Evolutionary conservation across 2,113 vertebrate species (phyloP).

Genomic region (Cynopterus brachyotis): DNA sequence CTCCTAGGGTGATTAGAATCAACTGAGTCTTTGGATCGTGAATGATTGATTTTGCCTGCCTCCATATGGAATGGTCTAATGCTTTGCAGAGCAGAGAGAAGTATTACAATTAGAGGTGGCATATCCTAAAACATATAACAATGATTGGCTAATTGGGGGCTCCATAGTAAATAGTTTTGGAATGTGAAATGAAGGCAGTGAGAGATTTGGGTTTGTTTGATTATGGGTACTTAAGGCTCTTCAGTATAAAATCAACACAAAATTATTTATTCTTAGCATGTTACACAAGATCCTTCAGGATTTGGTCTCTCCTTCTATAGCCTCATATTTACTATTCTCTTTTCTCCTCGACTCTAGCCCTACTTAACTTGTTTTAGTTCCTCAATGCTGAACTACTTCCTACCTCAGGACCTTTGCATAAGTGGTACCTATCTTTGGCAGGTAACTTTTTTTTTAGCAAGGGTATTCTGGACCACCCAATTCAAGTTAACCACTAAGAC

Average conservation of each 20-base stretch:
- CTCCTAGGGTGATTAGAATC: background rate
- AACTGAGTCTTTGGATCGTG: background rate
- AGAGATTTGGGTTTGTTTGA: background rate
- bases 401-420: background rate
- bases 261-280: background rate
- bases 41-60: background rate
- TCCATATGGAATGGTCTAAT: background rate
- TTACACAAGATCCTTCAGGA: background rate
- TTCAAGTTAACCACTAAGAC: background rate
- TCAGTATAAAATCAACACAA: background rate
- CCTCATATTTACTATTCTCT: background rate
- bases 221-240: background rate
- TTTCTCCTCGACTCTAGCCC: background rate
- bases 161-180: background rate
- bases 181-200: background rate
- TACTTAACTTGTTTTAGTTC: background rate
- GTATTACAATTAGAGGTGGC: background rate
- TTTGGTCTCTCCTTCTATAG: background rate
- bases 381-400: background rate
- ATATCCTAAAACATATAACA: background rate
- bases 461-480: background rate
- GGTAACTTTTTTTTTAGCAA: background rate
- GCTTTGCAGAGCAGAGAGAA: background rate
- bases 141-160: background rate
- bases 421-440: background rate